Evolutionary conservation across 2,797 vertebrate genomes (phyloP), one percentile per base, ranked within the genome.

Genomic region (Arvicola amphibius): DNA sequence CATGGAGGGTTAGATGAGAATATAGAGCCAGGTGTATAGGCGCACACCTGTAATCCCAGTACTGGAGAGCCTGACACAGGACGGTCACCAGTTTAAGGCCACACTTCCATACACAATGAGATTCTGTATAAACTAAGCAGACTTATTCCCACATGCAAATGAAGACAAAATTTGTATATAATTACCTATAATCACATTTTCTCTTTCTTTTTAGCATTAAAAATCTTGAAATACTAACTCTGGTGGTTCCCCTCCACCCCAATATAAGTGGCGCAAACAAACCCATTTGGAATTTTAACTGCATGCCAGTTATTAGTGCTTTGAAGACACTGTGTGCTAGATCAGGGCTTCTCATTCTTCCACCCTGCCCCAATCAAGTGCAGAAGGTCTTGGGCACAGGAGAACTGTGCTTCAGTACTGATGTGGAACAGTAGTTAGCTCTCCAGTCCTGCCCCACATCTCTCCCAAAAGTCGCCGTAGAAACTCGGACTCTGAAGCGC

Each of bases 161-260:
- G 21, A n/a, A 77, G 61, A 63, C 27, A 74, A 61, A 65, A 48
- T 65, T 21, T 46, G 21, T 40, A 16, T 76, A 46, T 76, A 56
- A 59, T 91, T 85, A 77, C 23, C 51, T 71, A 46, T 37, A 74
- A 59, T 85, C 86, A 87, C 48, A n/a, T 34, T 71, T 79, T 61
- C 25, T 95, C 2, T 16, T 85, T 34, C 21, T 67, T 83, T 92
- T 88, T 74, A 90, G 92, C 67, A 56, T 91, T 86, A 89, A 92
- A 79, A 61, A 79, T 13, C 73, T 61, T 16, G 83, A 81, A 73
- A 65, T 51, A 46, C 40, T 84, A 84, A 23, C 29, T 19, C 77
- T 96, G n/a, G 78, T 94, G 25, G 14, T 87, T 53, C 29, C 37
- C n/a, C 3, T 21, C 21, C 21, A 6, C 59, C 9, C 10, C 17